Conservation (phyloP, 2,888 invertebrate genomes). For the Charanyca ferruginea region DNA sequence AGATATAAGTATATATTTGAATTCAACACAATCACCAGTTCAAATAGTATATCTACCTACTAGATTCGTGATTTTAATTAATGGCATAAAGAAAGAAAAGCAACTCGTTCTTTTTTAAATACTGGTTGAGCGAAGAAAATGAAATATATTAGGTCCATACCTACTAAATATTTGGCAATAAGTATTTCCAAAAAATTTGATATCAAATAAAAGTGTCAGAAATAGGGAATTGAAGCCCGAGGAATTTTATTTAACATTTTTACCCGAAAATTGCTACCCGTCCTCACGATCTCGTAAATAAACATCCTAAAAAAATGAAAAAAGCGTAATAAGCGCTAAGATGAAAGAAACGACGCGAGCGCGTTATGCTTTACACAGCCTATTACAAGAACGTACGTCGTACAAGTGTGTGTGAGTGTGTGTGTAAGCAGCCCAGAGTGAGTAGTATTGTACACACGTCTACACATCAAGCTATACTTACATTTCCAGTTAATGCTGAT, state of each 20-base stretch:
- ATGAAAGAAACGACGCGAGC: slow-evolving; percentile 41
- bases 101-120: not conserved
- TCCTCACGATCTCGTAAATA: slow-evolving; percentile 43
- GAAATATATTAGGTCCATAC: slow-evolving; percentile 26
- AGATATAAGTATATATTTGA: not conserved
- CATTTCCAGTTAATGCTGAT: no score
- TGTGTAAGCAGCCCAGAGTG: slow-evolving; percentile 3
- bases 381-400: no score
- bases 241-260: slow-evolving; percentile 51
- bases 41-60: not conserved
- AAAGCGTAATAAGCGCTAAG: slow-evolving; percentile 43
- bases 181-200: slow-evolving; percentile 35
- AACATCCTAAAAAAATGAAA: slow-evolving; percentile 45
- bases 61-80: not conserved
- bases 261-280: slow-evolving; percentile 46
- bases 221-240: slow-evolving; percentile 24
- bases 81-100: not conserved
- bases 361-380: slow-evolving; percentile 24
- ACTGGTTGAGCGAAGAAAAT: slow-evolving; percentile 8
- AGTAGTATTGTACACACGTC: no score
- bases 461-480: no score
- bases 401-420: not conserved
- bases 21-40: not conserved
- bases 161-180: slow-evolving; percentile 39
- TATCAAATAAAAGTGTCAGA: slow-evolving; percentile 50